Conservation (phyloP, 2,113 vertebrate genomes). For the Lepidothrix coronata region DNA sequence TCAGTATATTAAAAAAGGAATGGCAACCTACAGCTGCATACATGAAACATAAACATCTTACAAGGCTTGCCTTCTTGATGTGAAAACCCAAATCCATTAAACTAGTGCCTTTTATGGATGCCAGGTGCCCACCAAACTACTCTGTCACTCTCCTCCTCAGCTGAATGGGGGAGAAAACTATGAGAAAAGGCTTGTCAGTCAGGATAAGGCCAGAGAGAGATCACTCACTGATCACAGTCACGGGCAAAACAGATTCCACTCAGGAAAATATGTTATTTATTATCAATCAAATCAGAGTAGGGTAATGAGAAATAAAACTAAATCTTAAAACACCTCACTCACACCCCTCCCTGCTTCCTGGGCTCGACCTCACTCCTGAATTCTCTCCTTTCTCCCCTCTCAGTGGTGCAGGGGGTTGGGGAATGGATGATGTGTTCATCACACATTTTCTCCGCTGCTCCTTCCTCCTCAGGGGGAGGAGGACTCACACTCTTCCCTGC, state of each 20-base stretch:
- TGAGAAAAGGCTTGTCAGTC: accelerated
- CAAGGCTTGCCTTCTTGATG: neutral
- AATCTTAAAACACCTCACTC: neutral
- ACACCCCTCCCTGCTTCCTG: neutral
- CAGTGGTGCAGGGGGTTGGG: neutral
- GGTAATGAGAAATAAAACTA: neutral
- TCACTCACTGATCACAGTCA: neutral
- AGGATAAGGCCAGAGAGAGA: neutral
- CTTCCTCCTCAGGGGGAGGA: neutral
- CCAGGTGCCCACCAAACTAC: neutral
- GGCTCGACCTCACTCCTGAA: neutral
- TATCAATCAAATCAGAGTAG: neutral
- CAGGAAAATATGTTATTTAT: neutral
- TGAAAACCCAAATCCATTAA: neutral
- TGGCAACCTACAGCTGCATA: neutral
- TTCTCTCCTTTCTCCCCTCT: neutral
- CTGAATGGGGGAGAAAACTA: neutral
- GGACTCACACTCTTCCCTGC: neutral
- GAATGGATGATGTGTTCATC: neutral
- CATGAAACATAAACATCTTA: neutral
- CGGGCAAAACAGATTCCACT: neutral
- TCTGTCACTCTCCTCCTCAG: neutral
- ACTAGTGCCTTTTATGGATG: neutral
- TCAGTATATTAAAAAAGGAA: neutral
- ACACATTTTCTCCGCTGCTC: neutral